Percentiles rank a stretch among this genome's conserved stretches.
Conservation (phyloP, 2,888 invertebrate genomes). For the Caenorhabditis virilis region DNA sequence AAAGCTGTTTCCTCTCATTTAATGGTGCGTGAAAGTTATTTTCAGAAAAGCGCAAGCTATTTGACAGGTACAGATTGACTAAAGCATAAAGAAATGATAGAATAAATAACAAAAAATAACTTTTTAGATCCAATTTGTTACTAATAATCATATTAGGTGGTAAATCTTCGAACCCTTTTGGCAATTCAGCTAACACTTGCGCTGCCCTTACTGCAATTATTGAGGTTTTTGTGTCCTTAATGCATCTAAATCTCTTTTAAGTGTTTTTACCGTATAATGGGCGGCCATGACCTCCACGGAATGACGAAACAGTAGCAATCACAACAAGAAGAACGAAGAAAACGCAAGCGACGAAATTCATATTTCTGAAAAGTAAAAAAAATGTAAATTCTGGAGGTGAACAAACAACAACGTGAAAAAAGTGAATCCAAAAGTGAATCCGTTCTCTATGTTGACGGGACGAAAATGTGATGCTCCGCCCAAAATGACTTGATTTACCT, state of each 20-base stretch:
- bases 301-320: constrained; percentile 27
- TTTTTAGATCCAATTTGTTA: constrained; percentile 22
- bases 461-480: constrained; percentile 14
- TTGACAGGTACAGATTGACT: too few relatives aligned
- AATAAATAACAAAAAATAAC: too few relatives aligned
- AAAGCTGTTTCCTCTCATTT: too few relatives aligned
- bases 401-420: too few relatives aligned
- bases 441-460: too few relatives aligned
- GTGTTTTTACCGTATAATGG: constrained; percentile 33
- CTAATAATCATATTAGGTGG: constrained; percentile 30
- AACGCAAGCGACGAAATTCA: constrained; percentile 27
- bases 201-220: constrained; percentile 30
- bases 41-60: too few relatives aligned
- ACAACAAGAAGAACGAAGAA: constrained; percentile 24
- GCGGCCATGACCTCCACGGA: constrained; percentile 43
- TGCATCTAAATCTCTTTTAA: not conserved
- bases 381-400: too few relatives aligned
- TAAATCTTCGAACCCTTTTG: constrained; percentile 25
- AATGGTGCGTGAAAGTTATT: too few relatives aligned
- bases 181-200: constrained; percentile 36
- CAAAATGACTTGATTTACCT: constrained; percentile 25
- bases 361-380: constrained; percentile 10
- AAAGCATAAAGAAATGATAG: not conserved
- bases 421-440: too few relatives aligned
- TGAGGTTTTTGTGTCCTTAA: not conserved